Evolutionary conservation across 2,888 invertebrate species (phyloP).

Genomic region (Unio delphinus): DNA sequence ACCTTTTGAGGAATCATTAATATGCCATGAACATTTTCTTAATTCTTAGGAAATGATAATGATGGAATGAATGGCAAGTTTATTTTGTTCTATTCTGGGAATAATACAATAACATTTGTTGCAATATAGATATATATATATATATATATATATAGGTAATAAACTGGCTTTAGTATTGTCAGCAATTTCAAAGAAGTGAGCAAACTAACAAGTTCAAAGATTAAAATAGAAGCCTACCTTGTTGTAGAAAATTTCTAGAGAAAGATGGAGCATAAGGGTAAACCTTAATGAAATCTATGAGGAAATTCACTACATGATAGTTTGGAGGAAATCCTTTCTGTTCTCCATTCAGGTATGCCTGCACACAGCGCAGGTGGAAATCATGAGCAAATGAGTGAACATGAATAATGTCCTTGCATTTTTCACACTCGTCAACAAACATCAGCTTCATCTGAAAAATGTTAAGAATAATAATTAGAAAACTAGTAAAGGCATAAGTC

Average conservation of each 20-base stretch:
- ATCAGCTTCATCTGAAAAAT: constrained; percentile 51
- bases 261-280: constrained; percentile 85
- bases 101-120: too few relatives aligned
- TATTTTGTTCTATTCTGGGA: too few relatives aligned
- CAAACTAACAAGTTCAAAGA: neutral
- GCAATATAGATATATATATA: too few relatives aligned
- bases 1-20: too few relatives aligned
- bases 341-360: constrained; percentile 75
- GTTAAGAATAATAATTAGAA: neutral
- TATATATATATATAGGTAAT: too few relatives aligned
- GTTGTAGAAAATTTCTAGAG: constrained; percentile 81
- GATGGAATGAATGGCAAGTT: too few relatives aligned
- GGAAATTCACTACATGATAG: constrained; percentile 82
- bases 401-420: constrained; percentile 81
- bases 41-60: too few relatives aligned
- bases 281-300: constrained; percentile 84
- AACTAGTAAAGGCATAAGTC: neutral
- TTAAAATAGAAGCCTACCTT: constrained; percentile 74
- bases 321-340: constrained; percentile 70
- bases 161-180: neutral
- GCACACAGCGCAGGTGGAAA: constrained; percentile 81
- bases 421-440: constrained; percentile 74
- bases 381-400: constrained; percentile 85
- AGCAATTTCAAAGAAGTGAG: neutral
- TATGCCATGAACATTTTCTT: too few relatives aligned